Evolutionary conservation across 1,140 invertebrate species (phyloP), one percentile per base, ranked within the genome.

Genomic region (Nephotettix cincticeps): DNA sequence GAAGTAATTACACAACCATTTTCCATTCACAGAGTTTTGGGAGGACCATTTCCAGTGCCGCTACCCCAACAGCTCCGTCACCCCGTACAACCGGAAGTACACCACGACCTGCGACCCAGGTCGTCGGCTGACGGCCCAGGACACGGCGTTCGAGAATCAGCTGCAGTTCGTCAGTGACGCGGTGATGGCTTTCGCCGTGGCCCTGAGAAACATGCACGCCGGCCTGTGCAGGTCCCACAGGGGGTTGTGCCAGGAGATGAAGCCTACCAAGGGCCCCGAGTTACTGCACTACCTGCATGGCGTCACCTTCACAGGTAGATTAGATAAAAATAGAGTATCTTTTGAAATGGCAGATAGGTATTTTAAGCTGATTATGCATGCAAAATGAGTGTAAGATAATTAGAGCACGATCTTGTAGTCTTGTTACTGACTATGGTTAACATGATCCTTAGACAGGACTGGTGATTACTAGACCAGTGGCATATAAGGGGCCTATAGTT

Each of bases 131-230:
- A 89, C 87, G 0, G 84, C 83, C 27, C 83, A 91, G 54, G 91
- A 93, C 75, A 95, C 89, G 0, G 90, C 89, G 69, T 94, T 95
- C 74, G 95, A 97, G 80, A 89, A 91, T 75, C 95, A 97, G 77
- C 82, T 97, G 54, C 95, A 97, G 80, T 97, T 96, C 80, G 94
- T 97, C 19, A 93, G 91, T 29, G 94, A 97, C 80, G 94, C 95
- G 23, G 94, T 96, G 0, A 89, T 96, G 89, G 93, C 93, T 1
- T 96, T 97, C 79, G 94, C 92, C 27, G 90, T 93, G 76, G 93
- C 94, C 63, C 88, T 97, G 74, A 63, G 72, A 0, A 89, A 93
- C 74, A 96, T 97, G 92, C 95, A 97, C 77, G 77, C 75, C 9
- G 89, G 91, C 43, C 77, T 93, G 17, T 98, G 96, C 78, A 17